Evolutionary conservation across 2,888 invertebrate genomes (phyloP), one percentile per base, ranked within the genome.

Genomic region (Bhutanitis thaidina): DNA sequence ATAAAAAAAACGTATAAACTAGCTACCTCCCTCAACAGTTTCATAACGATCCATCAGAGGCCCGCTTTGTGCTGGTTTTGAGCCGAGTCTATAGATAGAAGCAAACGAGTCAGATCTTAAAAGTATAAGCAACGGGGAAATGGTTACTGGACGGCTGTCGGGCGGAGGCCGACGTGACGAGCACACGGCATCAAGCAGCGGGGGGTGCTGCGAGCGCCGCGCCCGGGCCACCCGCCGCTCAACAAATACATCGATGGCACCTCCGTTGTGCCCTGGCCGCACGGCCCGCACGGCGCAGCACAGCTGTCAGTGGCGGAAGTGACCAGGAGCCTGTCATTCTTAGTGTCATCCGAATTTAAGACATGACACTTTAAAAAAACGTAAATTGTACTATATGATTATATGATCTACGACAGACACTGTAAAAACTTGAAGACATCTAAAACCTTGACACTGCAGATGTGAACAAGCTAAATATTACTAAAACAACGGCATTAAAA

Each of bases 81-180:
- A 71, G 68, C 67, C 59, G 55, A 56, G 58, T 55, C 58, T 12
- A 12, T 12, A n/a, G 12, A 12, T 34, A 13, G 12, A 34, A 34
- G 12, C 12, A 56, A 20, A 20, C 37, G 12, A 15, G 20, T 64
- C 80, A 79, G 80, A 80, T 80, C 79, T 73, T 68, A 65, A 61
- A 52, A 57, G 60, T 57, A 59, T 51, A 58, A 55, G 56, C 52
- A 53, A 57, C 58, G 53, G 73, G 71, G 72, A 71, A 74, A 74
- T 67, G 71, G 74, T 55, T 68, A 63, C 67, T 84, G 86, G 87
- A 87, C 87, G 87, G 87, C 74, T 67, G 75, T 77, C 72, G 68
- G 74, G 69, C 55, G 47, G 38, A 27, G 12, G 12, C 12, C 54
- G 57, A 54, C 52, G 36, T 46, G 58, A 57, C 53, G 25, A 38